phyloP scores from a whole-genome alignment of 2,888 invertebrate genomes.

The Tineola bisselliella region DNA sequence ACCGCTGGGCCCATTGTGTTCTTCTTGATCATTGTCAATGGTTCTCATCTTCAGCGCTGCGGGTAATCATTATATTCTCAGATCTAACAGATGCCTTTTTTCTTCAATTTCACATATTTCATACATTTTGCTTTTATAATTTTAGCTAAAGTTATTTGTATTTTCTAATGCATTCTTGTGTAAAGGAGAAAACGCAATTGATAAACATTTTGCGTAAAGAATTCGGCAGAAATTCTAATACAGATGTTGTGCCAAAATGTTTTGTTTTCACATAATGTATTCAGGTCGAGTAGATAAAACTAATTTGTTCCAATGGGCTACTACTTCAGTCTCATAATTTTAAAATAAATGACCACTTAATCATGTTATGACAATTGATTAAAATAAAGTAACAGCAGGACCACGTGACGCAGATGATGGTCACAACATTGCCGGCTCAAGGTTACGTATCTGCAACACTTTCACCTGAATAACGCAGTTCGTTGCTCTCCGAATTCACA shows the following conservation, averaged over 20 bases:
- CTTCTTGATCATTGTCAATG: background rate
- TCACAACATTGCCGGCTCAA: conserved; percentile 36
- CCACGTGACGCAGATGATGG: background rate
- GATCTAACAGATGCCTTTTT: background rate
- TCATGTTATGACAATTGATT: background rate
- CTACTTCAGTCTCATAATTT: background rate
- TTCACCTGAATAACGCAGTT: conserved; percentile 51
- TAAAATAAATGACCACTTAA: background rate
- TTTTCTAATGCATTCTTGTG: background rate
- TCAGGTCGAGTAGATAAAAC: background rate
- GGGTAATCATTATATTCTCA: conserved; percentile 6
- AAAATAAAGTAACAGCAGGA: background rate
- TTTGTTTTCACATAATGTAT: background rate
- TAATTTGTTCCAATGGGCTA: background rate
- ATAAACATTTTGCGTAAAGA: conserved; percentile 3
- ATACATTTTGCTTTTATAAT: background rate
- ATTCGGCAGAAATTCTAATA: background rate
- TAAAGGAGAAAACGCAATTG: background rate
- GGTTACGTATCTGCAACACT: conserved; percentile 61
- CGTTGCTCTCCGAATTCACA: conserved; percentile 63
- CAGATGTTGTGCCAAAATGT: conserved; percentile 1
- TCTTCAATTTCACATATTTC: conserved; percentile 6
- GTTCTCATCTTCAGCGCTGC: background rate
- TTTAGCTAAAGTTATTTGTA: background rate
- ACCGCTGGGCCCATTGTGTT: conserved; percentile 1